Conservation (phyloP, 2,797 vertebrate species). For the Neosalanx taihuensis region DNA sequence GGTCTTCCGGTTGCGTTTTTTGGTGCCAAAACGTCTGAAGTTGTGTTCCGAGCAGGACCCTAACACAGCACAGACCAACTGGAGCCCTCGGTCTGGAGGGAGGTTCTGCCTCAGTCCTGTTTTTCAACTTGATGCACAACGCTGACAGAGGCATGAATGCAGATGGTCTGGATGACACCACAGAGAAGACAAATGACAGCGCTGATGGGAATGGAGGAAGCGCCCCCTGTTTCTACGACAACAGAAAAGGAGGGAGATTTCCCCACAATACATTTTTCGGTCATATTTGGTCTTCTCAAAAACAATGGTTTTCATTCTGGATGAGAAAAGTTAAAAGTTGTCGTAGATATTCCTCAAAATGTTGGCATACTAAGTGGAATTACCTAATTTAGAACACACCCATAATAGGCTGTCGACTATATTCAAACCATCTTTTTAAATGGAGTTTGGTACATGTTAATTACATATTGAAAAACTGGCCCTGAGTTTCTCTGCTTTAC, state of each 20-base stretch:
- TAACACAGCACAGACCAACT: slow-evolving; percentile 48
- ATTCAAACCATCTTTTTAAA: neutral
- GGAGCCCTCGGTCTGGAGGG: slow-evolving; percentile 34
- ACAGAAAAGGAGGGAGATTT: neutral
- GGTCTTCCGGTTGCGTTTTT: slow-evolving; percentile 34
- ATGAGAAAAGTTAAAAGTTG: neutral
- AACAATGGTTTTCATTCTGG: neutral
- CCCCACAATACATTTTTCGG: too few relatives aligned
- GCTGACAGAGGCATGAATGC: slow-evolving; percentile 35
- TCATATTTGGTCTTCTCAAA: neutral
- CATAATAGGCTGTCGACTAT: neutral
- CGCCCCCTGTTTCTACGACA: neutral
- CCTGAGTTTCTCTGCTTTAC: neutral
- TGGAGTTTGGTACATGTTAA: neutral
- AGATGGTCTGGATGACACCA: slow-evolving; percentile 42
- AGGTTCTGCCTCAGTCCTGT: slow-evolving; percentile 14
- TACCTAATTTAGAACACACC: neutral
- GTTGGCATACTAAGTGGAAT: neutral
- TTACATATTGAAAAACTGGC: neutral
- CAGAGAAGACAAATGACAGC: slow-evolving; percentile 24
- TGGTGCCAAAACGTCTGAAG: slow-evolving; percentile 28
- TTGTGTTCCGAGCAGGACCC: slow-evolving; percentile 24
- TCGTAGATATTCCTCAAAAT: neutral
- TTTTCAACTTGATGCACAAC: slow-evolving; percentile 11
- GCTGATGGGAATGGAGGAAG: slow-evolving; percentile 9